These are phyloP conservation scores for Sarcoramphus papa DNA, from an alignment of 2,797 vertebrate genomes.

Conservation along the genomic window DNA sequence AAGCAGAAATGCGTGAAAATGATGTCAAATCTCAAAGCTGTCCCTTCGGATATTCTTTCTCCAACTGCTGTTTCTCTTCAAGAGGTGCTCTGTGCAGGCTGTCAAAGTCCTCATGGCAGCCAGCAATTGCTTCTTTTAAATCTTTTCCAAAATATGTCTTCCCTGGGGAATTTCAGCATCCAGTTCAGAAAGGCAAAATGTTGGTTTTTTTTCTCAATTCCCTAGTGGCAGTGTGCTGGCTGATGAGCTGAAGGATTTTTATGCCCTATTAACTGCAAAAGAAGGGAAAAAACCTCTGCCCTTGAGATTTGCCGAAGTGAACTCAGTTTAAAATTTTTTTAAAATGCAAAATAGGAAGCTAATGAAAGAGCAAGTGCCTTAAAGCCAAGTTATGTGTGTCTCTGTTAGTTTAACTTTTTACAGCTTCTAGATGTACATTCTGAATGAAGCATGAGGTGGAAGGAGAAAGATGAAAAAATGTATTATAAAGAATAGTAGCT, in stretches of 20 bases:
- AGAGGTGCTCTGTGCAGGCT: neutral
- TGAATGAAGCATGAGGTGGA: neutral
- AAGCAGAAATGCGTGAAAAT: neutral
- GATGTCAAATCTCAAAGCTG: neutral
- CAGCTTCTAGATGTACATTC: neutral
- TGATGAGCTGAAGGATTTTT: slow-evolving; percentile 25
- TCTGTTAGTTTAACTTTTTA: slow-evolving; percentile 5
- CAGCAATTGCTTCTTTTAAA: slow-evolving; percentile 12
- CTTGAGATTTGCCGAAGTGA: slow-evolving; percentile 11
- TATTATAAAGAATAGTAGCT: neutral
- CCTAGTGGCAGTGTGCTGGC: neutral
- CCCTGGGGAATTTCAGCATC: neutral
- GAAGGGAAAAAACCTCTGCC: neutral
- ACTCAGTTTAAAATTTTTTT: neutral
- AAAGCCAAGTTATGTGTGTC: neutral
- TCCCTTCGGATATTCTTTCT: neutral
- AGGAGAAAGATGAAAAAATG: neutral
- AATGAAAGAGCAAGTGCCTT: slow-evolving; percentile 10
- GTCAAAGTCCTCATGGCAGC: neutral
- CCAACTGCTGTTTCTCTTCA: neutral
- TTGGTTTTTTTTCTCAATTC: neutral
- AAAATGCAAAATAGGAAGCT: neutral
- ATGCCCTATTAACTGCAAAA: neutral
- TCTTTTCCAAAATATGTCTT: slow-evolving; percentile 6
- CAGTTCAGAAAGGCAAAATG: neutral